phyloP scores from a whole-genome alignment of 2,797 vertebrate species.

The Sebastes hubbsi region DNA sequence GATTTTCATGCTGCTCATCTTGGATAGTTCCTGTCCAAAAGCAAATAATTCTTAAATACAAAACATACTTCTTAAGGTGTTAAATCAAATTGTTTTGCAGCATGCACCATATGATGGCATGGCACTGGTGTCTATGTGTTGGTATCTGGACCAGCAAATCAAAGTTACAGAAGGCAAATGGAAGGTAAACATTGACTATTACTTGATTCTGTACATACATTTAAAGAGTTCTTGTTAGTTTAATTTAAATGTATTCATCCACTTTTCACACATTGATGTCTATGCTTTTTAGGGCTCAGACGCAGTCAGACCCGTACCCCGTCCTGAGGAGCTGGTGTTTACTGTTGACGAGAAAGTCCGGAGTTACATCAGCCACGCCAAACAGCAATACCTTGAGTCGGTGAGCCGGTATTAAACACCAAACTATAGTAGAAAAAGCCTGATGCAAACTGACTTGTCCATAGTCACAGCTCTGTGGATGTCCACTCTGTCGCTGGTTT shows the following conservation, averaged over 20 bases:
- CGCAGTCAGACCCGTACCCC: constrained; percentile 79
- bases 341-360: constrained; percentile 86
- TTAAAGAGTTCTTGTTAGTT: neutral
- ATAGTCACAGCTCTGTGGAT: neutral
- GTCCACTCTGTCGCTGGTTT: constrained; percentile 20
- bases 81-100: constrained; percentile 75
- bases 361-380: constrained; percentile 83
- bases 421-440: neutral
- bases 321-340: constrained; percentile 91
- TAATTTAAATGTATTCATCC: neutral
- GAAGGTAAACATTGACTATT: constrained; percentile 84
- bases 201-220: neutral
- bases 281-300: constrained; percentile 82
- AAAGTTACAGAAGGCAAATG: constrained; percentile 88
- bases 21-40: neutral
- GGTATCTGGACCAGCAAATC: constrained; percentile 86
- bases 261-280: neutral
- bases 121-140: constrained; percentile 86
- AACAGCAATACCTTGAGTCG: constrained; percentile 84
- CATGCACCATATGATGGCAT: constrained; percentile 95
- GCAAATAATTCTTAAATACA: neutral
- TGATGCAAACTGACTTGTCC: neutral
- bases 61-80: neutral
- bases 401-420: constrained; percentile 69
- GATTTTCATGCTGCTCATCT: neutral